Percentiles rank a stretch among this genome's conserved stretches.
phyloP scores from a whole-genome alignment of 2,888 invertebrate genomes.

The Sarcophaga variegata region DNA sequence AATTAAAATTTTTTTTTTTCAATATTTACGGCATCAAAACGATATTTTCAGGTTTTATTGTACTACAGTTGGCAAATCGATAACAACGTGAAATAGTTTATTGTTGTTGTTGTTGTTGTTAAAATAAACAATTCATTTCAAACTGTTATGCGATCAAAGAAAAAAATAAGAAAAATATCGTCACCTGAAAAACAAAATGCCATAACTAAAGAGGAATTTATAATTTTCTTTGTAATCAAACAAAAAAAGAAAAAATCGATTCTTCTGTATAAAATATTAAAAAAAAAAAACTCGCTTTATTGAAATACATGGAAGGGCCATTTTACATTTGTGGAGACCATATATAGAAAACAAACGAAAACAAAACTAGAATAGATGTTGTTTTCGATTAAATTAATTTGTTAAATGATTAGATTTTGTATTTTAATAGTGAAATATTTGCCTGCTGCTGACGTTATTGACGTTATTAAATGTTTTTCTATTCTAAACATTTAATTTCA shows the following conservation, averaged over 20 bases:
- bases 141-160: neutral
- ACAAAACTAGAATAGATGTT: neutral
- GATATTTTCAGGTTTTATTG: neutral
- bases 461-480: neutral
- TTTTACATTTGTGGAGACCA: no score
- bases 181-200: neutral
- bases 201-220: neutral
- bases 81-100: conserved; percentile 11
- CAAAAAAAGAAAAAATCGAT: no score
- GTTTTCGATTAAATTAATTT: conserved; percentile 5
- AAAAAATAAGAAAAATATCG: neutral
- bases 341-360: neutral
- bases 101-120: neutral
- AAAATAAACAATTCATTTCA: conserved; percentile 24
- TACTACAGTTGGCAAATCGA: neutral
- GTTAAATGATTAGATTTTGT: neutral
- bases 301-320: no score
- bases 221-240: neutral
- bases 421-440: neutral
- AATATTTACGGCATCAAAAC: neutral
- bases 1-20: neutral
- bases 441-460: neutral
- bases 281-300: no score
- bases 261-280: no score
- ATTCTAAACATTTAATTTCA: neutral